These are phyloP conservation scores for Sebastolobus altivelis DNA, from an alignment of 2,797 vertebrate species.

Conservation along the genomic window DNA sequence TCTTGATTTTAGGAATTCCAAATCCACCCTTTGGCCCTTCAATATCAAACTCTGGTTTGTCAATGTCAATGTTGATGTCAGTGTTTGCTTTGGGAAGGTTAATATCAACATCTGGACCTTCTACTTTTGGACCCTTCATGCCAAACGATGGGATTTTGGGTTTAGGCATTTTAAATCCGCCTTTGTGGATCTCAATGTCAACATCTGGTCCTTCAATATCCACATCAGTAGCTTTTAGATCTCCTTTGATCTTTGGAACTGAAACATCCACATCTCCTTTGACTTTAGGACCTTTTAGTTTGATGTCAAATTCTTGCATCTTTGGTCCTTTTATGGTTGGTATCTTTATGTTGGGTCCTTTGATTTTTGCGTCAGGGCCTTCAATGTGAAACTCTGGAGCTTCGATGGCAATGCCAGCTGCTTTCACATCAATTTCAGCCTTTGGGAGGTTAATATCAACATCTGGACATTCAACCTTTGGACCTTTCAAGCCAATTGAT, in stretches of 20 bases:
- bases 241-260: conserved; percentile 28
- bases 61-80: neutral
- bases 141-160: conserved; percentile 31
- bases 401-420: neutral
- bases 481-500: neutral
- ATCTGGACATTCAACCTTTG: neutral
- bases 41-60: neutral
- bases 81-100: neutral
- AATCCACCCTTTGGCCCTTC: conserved; percentile 37
- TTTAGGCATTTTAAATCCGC: conserved; percentile 34
- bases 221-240: conserved; percentile 15
- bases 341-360: neutral
- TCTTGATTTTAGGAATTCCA: conserved; percentile 37
- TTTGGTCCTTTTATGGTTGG: conserved; percentile 2
- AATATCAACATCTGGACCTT: neutral
- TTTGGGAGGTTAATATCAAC: neutral
- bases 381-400: conserved; percentile 15
- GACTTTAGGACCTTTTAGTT: conserved; percentile 3
- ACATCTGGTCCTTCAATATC: conserved; percentile 35
- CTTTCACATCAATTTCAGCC: neutral
- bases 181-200: conserved; percentile 12
- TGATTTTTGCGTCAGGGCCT: neutral
- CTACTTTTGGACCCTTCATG: neutral
- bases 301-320: conserved; percentile 25
- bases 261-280: conserved; percentile 21